Evolutionary conservation across 2,797 vertebrate genomes (phyloP), one percentile per base, ranked within the genome.

Genomic region (Cheirogaleus major): DNA sequence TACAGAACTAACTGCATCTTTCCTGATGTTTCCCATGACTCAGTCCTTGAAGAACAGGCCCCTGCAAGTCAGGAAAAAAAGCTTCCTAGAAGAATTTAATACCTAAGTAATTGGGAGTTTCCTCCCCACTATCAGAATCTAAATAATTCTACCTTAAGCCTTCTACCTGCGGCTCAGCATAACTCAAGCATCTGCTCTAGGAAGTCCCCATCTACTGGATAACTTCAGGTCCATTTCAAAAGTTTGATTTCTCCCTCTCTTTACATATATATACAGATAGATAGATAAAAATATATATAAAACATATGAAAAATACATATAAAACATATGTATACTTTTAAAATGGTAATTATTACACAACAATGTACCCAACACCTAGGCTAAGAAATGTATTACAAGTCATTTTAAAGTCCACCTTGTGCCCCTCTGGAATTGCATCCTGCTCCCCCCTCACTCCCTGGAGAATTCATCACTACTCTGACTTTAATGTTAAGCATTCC

Each of bases 1-100:
- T 85, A 63, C 85, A 90, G 79, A 94, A 94, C 63, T 61, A 92
- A 91, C 59, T 69, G 20, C 25, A 35, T 93, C 82, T 89, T 78
- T 73, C 82, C 83, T 65, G 41, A 93, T 95, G 45, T 82, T 96
- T 92, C 57, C 91, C 63, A 22, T 97, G 96, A 96, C 92, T 93
- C 91, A 87, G 20, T 48, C 12, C 73, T 72, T 55, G 43, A 82
- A 75, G 83, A 76, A 52, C 95, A 95, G 87, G 92, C 55, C 55
- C 35, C 82, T 89, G 79, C 95, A 89, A 57, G 92, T 95, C 84
- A 75, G 61, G 15, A 15, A 55, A 12, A 43, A 95, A 41, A 22
- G 27, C 89, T 84, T 92, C 82, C 59, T 50, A 45, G 41, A 75
- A 96, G 61, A 88, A 73, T 22, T 67, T 93, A 89, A 65, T 32